phyloP scores from a whole-genome alignment of 2,113 vertebrate genomes.

The Cyprichromis sp. region DNA sequence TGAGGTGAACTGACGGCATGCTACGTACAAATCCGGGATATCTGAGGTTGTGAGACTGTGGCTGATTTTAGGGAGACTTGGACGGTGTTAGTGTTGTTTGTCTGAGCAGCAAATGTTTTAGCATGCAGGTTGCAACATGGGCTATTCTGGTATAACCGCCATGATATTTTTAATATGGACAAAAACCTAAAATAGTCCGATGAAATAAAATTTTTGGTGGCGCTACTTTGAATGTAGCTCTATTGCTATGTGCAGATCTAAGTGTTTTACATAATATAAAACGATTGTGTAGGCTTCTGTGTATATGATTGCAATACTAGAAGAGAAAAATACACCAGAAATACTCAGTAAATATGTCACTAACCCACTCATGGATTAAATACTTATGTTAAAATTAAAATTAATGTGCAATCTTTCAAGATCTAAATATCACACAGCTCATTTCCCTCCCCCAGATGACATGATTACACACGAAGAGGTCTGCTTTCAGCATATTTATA shows the following conservation, averaged over 20 bases:
- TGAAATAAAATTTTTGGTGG: background rate
- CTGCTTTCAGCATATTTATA: background rate
- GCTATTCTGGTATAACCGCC: constrained; percentile 30
- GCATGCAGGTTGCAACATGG: constrained; percentile 3
- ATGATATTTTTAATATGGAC: constrained; percentile 5
- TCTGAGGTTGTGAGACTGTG: background rate
- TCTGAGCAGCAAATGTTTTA: constrained; percentile 18
- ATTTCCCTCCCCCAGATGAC: background rate
- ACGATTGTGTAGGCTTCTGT: background rate
- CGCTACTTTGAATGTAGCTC: background rate
- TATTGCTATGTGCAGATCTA: background rate
- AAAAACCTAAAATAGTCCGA: background rate
- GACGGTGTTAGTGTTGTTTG: background rate
- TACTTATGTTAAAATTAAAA: background rate
- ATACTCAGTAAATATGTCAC: background rate
- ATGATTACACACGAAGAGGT: background rate
- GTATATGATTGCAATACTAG: background rate
- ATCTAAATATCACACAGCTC: background rate
- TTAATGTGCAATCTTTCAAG: background rate
- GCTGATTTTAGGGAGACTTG: background rate
- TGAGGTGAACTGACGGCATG: constrained; percentile 75
- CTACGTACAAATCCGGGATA: background rate
- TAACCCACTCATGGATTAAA: background rate
- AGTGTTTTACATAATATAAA: background rate
- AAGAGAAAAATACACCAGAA: background rate